Percentiles rank a stretch among this genome's conserved stretches.
Evolutionary conservation across 2,888 invertebrate genomes (phyloP).

Genomic region (Coleophora flavipennella): DNA sequence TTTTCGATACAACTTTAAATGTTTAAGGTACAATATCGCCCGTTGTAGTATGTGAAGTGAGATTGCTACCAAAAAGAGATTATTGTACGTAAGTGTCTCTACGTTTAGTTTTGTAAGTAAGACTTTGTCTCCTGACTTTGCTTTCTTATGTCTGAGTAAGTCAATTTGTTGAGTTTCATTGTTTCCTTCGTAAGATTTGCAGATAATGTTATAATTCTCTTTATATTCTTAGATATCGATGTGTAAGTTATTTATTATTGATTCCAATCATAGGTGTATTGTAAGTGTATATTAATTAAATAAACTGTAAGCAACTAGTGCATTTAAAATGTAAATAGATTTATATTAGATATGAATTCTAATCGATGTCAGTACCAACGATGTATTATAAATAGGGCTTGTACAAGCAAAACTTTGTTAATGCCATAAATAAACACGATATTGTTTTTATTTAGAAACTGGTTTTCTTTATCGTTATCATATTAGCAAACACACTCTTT

Average conservation of each 20-base stretch:
- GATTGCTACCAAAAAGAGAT: conserved; percentile 71
- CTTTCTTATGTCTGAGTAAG: conserved; percentile 27
- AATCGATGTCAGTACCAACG: conserved; percentile 66
- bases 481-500: too few relatives aligned
- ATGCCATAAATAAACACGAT: conserved; percentile 63
- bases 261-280: conserved; percentile 40
- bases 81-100: conserved; percentile 51
- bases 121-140: conserved; percentile 29
- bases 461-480: conserved; percentile 21
- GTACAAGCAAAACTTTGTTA: conserved; percentile 55
- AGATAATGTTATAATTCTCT: conserved; percentile 21
- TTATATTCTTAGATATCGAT: conserved; percentile 27
- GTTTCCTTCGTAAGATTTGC: conserved; percentile 26
- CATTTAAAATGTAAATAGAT: conserved; percentile 51
- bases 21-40: conserved; percentile 42
- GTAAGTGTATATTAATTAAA: conserved; percentile 48
- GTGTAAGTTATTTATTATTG: conserved; percentile 65
- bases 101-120: conserved; percentile 44
- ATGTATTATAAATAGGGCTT: conserved; percentile 52
- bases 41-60: conserved; percentile 53
- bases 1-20: conserved; percentile 49
- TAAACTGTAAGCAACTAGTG: conserved; percentile 45
- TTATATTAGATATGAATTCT: conserved; percentile 39
- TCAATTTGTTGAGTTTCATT: conserved; percentile 50
- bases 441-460: conserved; percentile 64